phyloP scores from a whole-genome alignment of 2,797 vertebrate genomes.

The Taeniopygia guttata region DNA sequence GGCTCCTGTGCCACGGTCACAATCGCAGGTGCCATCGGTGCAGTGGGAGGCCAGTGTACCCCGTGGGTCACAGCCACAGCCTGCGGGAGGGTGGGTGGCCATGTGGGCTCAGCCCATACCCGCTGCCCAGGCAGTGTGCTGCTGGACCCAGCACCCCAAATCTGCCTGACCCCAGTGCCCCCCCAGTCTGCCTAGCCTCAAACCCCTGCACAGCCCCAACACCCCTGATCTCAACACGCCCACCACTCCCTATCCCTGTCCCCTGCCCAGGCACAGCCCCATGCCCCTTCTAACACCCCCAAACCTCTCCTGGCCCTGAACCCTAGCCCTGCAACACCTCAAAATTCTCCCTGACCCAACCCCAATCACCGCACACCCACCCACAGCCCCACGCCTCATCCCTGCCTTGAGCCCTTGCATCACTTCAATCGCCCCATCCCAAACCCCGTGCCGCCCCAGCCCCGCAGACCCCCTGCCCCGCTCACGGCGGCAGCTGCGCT shows the following conservation, averaged over 20 bases:
- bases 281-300: neutral
- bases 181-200: neutral
- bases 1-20: slow-evolving; percentile 72
- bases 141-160: neutral
- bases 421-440: neutral
- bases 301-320: neutral
- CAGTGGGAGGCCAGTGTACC: slow-evolving; percentile 46
- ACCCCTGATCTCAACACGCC: neutral
- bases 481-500: slow-evolving; percentile 82
- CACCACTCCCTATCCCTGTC: fast-evolving
- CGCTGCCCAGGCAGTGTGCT: neutral
- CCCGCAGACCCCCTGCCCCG: fast-evolving
- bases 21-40: neutral
- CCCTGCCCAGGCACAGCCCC: neutral
- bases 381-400: fast-evolving
- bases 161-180: neutral
- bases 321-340: neutral
- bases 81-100: neutral
- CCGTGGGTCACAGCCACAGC: slow-evolving; percentile 2
- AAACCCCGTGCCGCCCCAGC: neutral
- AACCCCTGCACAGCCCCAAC: neutral
- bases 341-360: neutral
- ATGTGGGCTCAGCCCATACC: fast-evolving
- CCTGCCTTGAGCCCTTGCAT: neutral
- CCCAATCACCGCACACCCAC: too few relatives aligned